phyloP scores from a whole-genome alignment of 2,797 vertebrate species.

The Danio jaintianensis region DNA sequence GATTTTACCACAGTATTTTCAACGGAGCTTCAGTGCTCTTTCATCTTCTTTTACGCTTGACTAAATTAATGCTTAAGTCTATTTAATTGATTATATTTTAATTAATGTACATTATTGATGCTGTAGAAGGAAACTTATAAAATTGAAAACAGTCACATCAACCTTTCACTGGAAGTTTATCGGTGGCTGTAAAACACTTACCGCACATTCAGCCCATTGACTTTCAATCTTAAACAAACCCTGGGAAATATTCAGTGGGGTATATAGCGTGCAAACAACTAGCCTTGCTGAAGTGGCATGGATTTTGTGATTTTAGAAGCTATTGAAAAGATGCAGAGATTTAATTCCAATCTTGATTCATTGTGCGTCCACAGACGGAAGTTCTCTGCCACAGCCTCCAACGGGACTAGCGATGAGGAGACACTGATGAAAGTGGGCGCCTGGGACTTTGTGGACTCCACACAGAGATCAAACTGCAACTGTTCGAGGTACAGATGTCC shows the following conservation, averaged over 20 bases:
- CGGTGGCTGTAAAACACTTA: too few relatives aligned
- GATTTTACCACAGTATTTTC: too few relatives aligned
- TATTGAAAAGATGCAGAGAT: slow-evolving; percentile 4
- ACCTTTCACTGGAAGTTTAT: too few relatives aligned
- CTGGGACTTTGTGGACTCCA: slow-evolving; percentile 96
- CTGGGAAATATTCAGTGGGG: neutral
- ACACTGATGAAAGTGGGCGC: slow-evolving; percentile 83
- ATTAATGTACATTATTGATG: too few relatives aligned
- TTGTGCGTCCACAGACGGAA: slow-evolving; percentile 80
- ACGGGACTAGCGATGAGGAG: slow-evolving; percentile 90
- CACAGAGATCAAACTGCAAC: slow-evolving; percentile 91
- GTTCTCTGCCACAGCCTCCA: slow-evolving; percentile 86
- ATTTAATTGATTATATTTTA: too few relatives aligned
- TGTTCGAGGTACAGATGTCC: slow-evolving; percentile 86
- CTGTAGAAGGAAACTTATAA: too few relatives aligned
- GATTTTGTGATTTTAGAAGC: neutral
- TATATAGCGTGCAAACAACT: neutral
- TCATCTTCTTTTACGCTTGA: too few relatives aligned
- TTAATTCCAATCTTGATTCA: slow-evolving; percentile 8
- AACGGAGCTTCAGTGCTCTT: too few relatives aligned
- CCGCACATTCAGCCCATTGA: neutral
- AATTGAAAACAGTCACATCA: too few relatives aligned
- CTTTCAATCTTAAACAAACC: neutral
- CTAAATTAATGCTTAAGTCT: too few relatives aligned
- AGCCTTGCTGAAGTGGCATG: neutral